phyloP scores from a whole-genome alignment of 2,797 vertebrate species.

The Coccyzus lansbergi region DNA sequence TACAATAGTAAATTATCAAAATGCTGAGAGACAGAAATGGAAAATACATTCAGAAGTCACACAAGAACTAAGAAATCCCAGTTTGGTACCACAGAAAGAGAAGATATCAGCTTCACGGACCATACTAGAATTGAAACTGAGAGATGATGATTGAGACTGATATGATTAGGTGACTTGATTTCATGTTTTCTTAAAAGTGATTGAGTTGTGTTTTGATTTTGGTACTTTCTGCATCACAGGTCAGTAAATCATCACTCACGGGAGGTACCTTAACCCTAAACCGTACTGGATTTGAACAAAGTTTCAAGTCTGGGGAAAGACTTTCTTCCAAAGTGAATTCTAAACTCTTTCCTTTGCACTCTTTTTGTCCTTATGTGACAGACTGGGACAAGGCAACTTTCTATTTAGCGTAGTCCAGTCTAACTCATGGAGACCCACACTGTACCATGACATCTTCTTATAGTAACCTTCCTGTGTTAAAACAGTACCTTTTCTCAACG shows the following conservation, averaged over 20 bases:
- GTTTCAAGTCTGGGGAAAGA: background rate
- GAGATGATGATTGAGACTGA: conserved; percentile 10
- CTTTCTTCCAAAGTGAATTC: background rate
- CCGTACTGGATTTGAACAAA: background rate
- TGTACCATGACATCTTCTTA: background rate
- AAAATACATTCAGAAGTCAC: too few species aligned
- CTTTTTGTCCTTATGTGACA: background rate
- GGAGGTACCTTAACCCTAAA: too few species aligned
- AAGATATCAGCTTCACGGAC: conserved; percentile 33
- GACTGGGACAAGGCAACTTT: background rate
- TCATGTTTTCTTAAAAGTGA: conserved; percentile 35
- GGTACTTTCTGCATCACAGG: background rate
- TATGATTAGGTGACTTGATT: conserved; percentile 55
- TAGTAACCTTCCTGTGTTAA: background rate
- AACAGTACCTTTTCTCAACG: background rate
- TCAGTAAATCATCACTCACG: conserved; percentile 19
- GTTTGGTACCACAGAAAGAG: background rate
- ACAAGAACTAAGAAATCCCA: too few species aligned
- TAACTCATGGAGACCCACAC: background rate
- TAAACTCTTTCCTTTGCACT: background rate
- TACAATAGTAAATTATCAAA: too few species aligned
- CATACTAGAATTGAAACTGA: conserved; percentile 25
- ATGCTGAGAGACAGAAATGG: too few species aligned
- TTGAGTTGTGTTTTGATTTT: conserved; percentile 8
- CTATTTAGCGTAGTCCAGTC: background rate